Conservation (phyloP, 2,113 vertebrate genomes). For the Crotalus viridis region DNA sequence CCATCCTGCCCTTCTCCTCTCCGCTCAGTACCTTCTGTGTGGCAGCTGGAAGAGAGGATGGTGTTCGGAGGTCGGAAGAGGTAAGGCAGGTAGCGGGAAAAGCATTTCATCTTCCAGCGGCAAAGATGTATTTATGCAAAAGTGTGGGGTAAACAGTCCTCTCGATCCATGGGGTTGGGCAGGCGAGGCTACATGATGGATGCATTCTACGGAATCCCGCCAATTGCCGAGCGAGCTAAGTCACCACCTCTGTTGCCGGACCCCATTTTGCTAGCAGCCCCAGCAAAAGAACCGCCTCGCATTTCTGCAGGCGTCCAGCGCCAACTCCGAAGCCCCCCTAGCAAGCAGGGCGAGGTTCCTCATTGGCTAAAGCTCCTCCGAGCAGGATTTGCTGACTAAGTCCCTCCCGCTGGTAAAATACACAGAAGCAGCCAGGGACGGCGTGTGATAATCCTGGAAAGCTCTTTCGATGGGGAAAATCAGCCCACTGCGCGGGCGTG, state of each 20-base stretch:
- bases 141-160: slow-evolving; percentile 52
- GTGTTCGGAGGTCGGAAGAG: slow-evolving; percentile 92
- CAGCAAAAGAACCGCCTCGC: slow-evolving; percentile 60
- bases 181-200: slow-evolving; percentile 73
- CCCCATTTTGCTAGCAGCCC: slow-evolving; percentile 69
- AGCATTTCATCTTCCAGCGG: slow-evolving; percentile 91
- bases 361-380: slow-evolving; percentile 69
- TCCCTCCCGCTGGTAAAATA: slow-evolving; percentile 70
- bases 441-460: slow-evolving; percentile 39
- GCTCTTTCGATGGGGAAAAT: neutral
- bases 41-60: slow-evolving; percentile 91
- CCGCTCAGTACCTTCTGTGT: slow-evolving; percentile 88
- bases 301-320: slow-evolving; percentile 66
- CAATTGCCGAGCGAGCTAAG: slow-evolving; percentile 52
- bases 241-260: slow-evolving; percentile 54
- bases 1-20: slow-evolving; percentile 42
- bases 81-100: slow-evolving; percentile 94
- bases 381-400: slow-evolving; percentile 75
- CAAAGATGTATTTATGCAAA: neutral
- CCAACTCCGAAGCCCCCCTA: slow-evolving; percentile 68
- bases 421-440: slow-evolving; percentile 38
- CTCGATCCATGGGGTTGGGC: slow-evolving; percentile 63
- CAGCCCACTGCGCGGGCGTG: neutral
- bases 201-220: slow-evolving; percentile 48
- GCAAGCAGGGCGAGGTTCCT: slow-evolving; percentile 64